Evolutionary conservation across 2,888 invertebrate genomes (phyloP).

Genomic region (Dynastes tityus): DNA sequence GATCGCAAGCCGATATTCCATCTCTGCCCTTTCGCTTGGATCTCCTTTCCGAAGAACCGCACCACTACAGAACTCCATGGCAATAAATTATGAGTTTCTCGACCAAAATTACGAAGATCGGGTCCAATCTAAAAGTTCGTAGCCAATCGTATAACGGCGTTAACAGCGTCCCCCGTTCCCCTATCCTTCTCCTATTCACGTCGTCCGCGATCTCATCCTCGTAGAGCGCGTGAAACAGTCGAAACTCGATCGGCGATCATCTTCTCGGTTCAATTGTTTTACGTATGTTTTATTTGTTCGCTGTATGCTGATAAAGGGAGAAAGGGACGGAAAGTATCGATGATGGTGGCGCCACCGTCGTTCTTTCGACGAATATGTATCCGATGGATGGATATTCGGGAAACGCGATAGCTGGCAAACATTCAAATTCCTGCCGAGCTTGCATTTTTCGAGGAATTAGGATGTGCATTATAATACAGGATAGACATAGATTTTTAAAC

Average conservation of each 20-base stretch:
- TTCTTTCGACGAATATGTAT: conserved; percentile 19
- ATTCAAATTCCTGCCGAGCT: conserved; percentile 23
- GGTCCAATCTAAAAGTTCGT: conserved; percentile 69
- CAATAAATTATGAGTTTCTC: conserved; percentile 68
- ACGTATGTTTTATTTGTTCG: conserved; percentile 64
- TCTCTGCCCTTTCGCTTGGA: background rate
- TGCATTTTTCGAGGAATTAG: background rate
- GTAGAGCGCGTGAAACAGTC: conserved; percentile 40
- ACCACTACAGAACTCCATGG: conserved; percentile 41
- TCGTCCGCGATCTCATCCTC: conserved; percentile 50
- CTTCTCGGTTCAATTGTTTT: conserved; percentile 64
- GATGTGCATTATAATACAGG: too few relatives aligned
- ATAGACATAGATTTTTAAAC: too few relatives aligned
- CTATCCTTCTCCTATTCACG: background rate
- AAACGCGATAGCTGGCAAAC: conserved; percentile 36
- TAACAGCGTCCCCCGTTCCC: conserved; percentile 58
- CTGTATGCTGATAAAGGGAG: conserved; percentile 26
- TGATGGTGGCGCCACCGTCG: conserved; percentile 59
- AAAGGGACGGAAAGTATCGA: background rate
- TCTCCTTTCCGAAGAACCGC: background rate
- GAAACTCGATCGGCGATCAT: conserved; percentile 53
- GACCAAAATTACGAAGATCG: conserved; percentile 69
- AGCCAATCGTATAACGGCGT: conserved; percentile 67
- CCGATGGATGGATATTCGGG: background rate
- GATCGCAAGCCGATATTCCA: background rate